Evolutionary conservation across 2,113 vertebrate genomes (phyloP).

Genomic region (Brachypodius melanocephalos): DNA sequence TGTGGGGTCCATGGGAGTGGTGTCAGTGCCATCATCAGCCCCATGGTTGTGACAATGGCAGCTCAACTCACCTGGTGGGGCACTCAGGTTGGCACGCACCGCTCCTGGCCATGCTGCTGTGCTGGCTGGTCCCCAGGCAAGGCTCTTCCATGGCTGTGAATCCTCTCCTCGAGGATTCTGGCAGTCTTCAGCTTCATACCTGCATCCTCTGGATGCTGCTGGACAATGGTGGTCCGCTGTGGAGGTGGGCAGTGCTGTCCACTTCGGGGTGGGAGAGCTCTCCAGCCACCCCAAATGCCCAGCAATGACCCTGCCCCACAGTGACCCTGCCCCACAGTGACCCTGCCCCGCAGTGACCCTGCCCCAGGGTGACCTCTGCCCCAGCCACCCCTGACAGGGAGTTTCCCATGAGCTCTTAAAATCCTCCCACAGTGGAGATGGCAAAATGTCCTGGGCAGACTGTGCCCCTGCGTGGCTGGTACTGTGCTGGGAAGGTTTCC

Average conservation of each 20-base stretch:
- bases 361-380: background rate
- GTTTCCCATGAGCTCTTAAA: background rate
- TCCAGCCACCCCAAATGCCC: background rate
- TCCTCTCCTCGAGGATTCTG: background rate
- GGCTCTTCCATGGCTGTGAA: fast-evolving
- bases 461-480: fast-evolving
- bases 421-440: background rate
- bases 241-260: background rate
- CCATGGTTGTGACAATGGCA: background rate
- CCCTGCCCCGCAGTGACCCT: background rate
- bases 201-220: background rate
- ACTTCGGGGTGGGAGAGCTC: fast-evolving
- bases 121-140: background rate
- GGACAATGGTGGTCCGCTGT: fast-evolving
- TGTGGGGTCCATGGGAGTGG: fast-evolving
- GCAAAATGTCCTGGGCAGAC: background rate
- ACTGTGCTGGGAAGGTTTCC: background rate
- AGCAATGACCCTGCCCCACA: background rate
- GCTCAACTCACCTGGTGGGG: background rate
- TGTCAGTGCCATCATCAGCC: background rate
- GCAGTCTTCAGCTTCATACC: fast-evolving
- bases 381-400: background rate
- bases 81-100: fast-evolving
- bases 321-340: background rate
- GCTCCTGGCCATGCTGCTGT: fast-evolving